Percentiles rank a stretch among this genome's conserved stretches.
phyloP scores from a whole-genome alignment of 2,797 vertebrate species.

The Dendrocincla fuliginosa region DNA sequence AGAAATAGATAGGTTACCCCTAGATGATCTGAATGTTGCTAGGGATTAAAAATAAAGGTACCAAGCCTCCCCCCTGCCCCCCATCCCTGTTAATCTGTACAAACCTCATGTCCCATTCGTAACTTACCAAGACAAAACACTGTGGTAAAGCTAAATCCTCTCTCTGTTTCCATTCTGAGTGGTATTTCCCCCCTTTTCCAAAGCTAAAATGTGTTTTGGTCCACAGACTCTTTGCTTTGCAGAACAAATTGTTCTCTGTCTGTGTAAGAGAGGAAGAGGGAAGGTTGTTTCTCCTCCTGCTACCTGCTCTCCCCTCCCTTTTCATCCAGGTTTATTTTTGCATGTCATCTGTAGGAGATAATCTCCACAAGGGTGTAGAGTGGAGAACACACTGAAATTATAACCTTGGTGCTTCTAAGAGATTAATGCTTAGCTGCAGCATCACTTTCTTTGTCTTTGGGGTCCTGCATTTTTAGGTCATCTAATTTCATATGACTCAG shows the following conservation, averaged over 20 bases:
- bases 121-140: neutral
- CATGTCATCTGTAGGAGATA: neutral
- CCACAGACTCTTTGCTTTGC: neutral
- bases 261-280: neutral
- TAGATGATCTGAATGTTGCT: neutral
- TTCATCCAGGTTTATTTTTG: neutral
- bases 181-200: neutral
- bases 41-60: neutral
- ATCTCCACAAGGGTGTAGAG: neutral
- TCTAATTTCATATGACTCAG: neutral
- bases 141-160: neutral
- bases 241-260: neutral
- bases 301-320: neutral
- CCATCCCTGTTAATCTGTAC: neutral
- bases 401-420: neutral
- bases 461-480: neutral
- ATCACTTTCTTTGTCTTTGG: neutral
- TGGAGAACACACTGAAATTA: neutral
- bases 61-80: neutral
- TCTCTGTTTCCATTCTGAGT: neutral
- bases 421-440: neutral
- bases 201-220: neutral
- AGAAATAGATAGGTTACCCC: neutral
- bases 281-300: neutral
- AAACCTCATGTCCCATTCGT: neutral